A percentile compares a stretch with the other conserved stretches of the same genome.
These are phyloP conservation scores for Lycopodina hypogea DNA, from an alignment of 37 sponge, comb jelly and placozoan species.

Conservation along the genomic window DNA sequence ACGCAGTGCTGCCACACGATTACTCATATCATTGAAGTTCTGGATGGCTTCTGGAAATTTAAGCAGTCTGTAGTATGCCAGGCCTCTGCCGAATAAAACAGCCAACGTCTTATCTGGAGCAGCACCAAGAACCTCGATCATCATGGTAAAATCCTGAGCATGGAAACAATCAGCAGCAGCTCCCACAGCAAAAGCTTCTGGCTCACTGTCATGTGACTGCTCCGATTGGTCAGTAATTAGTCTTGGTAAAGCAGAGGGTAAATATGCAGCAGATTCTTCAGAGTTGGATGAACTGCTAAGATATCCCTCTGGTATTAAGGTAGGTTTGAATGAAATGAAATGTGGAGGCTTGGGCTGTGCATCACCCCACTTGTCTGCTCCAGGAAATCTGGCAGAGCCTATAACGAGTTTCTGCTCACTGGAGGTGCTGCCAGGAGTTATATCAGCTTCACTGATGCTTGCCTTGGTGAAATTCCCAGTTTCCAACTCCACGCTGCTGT, in stretches of 20 bases:
- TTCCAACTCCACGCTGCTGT: too few species aligned
- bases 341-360: neutral
- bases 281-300: too few species aligned
- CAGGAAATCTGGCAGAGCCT: neutral
- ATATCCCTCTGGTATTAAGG: neutral
- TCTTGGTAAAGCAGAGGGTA: too few species aligned
- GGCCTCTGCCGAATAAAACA: constrained; percentile 38
- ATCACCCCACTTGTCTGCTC: neutral
- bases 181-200: neutral
- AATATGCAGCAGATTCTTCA: too few species aligned
- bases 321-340: neutral
- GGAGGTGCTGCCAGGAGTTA: neutral
- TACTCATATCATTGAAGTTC: constrained; percentile 5
- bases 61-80: constrained; percentile 51
- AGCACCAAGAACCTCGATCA: constrained; percentile 10
- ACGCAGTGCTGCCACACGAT: neutral
- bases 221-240: neutral
- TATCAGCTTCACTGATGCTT: too few species aligned
- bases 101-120: neutral
- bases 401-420: neutral
- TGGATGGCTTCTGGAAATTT: constrained; percentile 10
- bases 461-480: too few species aligned
- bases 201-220: neutral
- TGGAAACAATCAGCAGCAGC: constrained; percentile 37
- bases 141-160: constrained; percentile 44